Conservation (phyloP, 2,888 invertebrate genomes). For the Microchrysa polita region DNA sequence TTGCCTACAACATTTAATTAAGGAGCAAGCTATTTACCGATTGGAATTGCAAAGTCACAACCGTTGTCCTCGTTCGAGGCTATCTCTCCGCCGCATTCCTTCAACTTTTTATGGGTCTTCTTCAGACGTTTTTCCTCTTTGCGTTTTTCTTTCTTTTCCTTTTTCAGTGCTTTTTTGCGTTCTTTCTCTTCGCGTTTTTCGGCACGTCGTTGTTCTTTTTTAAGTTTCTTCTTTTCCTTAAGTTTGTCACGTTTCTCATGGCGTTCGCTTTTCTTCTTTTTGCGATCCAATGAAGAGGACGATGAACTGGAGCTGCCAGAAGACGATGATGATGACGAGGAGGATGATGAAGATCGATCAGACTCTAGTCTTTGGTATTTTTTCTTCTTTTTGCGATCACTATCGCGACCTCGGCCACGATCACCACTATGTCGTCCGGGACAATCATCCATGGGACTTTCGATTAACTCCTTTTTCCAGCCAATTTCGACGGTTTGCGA, state of each 20-base stretch:
- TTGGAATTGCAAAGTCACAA: slow-evolving; percentile 45
- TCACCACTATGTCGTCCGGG: slow-evolving; percentile 1
- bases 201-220: slow-evolving; percentile 43
- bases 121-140: slow-evolving; percentile 47
- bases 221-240: slow-evolving; percentile 45
- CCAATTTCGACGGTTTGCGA: slow-evolving; percentile 47
- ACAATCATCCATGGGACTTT: slow-evolving; percentile 13
- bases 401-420: slow-evolving; percentile 3
- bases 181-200: slow-evolving; percentile 47
- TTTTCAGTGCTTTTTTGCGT: slow-evolving; percentile 46
- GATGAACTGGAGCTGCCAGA: background rate
- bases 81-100: slow-evolving; percentile 32
- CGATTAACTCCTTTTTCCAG: slow-evolving; percentile 47
- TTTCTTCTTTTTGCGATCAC: slow-evolving; percentile 32
- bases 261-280: slow-evolving; percentile 32
- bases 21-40: slow-evolving; percentile 43
- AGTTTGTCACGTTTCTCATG: slow-evolving; percentile 39
- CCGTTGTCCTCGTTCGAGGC: background rate
- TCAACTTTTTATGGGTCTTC: slow-evolving; percentile 40
- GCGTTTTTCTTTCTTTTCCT: slow-evolving; percentile 45
- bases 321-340: slow-evolving; percentile 15
- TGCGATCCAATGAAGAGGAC: background rate
- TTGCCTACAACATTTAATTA: background rate
- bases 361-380: slow-evolving; percentile 44
- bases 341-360: slow-evolving; percentile 5